phyloP scores from a whole-genome alignment of 1,140 invertebrate genomes.

The Leptopilina clavipes region DNA sequence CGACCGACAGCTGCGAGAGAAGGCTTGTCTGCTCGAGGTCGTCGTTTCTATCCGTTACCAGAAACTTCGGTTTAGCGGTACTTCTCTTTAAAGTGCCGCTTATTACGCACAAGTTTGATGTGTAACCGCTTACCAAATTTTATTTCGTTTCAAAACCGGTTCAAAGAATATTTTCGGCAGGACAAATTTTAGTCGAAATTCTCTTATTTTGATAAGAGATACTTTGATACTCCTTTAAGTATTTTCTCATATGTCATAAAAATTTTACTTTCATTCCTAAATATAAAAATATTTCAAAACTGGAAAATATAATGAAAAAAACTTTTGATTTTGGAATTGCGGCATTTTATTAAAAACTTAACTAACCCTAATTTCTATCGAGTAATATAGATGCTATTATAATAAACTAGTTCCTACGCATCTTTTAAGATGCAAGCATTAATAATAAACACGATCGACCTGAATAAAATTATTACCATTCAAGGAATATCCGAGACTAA shows the following conservation, averaged over 20 bases:
- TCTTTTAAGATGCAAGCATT: neutral
- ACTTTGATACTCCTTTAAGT: too few relatives aligned
- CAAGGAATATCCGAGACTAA: neutral
- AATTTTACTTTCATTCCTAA: too few relatives aligned
- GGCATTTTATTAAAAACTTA: too few relatives aligned
- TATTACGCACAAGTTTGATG: conserved; percentile 38
- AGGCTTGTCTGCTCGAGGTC: conserved; percentile 57
- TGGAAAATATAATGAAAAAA: too few relatives aligned
- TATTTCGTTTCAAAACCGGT: neutral
- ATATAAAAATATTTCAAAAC: too few relatives aligned
- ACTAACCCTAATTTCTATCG: too few relatives aligned
- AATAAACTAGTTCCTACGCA: conserved; percentile 21
- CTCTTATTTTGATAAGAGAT: too few relatives aligned
- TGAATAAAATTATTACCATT: conserved; percentile 1
- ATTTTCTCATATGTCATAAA: neutral
- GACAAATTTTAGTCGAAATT: neutral
- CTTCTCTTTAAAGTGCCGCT: conserved; percentile 53
- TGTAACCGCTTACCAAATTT: neutral
- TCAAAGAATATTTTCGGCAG: neutral
- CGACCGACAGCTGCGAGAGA: conserved; percentile 48
- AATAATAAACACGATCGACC: neutral
- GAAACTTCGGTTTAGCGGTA: conserved; percentile 58
- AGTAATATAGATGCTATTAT: too few relatives aligned
- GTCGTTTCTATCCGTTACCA: conserved; percentile 55
- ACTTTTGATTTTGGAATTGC: too few relatives aligned